Conservation (phyloP, 1,140 invertebrate species). For the Ridgeia piscesae region DNA sequence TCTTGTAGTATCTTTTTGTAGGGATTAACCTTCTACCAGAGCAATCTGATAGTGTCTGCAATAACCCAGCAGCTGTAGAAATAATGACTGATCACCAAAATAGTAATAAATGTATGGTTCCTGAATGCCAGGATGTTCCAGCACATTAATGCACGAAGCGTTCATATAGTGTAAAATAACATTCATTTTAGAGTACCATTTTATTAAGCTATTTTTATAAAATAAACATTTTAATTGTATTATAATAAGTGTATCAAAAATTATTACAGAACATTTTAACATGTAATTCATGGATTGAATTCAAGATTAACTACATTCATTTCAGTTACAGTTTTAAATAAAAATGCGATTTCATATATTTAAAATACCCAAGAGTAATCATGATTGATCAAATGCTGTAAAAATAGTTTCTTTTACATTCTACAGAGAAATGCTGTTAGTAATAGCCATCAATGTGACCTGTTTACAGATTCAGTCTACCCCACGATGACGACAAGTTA, state of each 20-base stretch:
- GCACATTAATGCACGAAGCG: neutral
- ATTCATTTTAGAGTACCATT: no score
- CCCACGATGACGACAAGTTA: constrained; percentile 77
- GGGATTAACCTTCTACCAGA: neutral
- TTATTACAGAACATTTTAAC: no score
- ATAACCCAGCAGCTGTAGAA: neutral
- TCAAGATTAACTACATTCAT: no score
- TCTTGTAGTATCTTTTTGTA: neutral
- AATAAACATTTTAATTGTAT: no score
- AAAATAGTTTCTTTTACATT: neutral
- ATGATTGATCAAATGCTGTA: no score
- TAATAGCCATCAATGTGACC: neutral
- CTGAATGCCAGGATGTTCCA: neutral
- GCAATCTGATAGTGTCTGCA: neutral
- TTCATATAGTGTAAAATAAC: neutral
- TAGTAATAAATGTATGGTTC: neutral
- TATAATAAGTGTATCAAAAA: no score
- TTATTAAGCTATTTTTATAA: no score
- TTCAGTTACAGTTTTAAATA: no score
- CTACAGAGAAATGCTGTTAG: neutral
- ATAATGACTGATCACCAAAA: neutral
- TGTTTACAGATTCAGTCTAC: constrained; percentile 75
- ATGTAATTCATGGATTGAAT: no score
- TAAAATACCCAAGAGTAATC: no score
- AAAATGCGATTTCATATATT: no score